Percentiles rank a stretch among this genome's conserved stretches.
Evolutionary conservation across 2,888 invertebrate genomes (phyloP).

Genomic region (Calliphora vomitoria): DNA sequence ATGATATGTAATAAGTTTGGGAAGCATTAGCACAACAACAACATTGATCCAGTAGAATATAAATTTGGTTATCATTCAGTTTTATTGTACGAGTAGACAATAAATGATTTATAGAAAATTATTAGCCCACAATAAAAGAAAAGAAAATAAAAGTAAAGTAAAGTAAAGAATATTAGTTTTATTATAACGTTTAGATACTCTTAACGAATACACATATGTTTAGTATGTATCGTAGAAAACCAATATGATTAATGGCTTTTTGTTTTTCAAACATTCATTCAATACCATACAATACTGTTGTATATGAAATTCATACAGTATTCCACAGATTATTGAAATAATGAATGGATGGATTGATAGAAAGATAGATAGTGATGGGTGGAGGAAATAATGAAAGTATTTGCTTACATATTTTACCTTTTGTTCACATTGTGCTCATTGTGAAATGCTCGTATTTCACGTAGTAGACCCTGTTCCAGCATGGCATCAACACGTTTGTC

Average conservation of each 20-base stretch:
- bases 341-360: not conserved
- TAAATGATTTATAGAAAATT: slow-evolving; percentile 57
- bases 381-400: not conserved
- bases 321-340: not conserved
- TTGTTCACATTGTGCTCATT: slow-evolving; percentile 77
- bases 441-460: slow-evolving; percentile 83
- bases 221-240: slow-evolving; percentile 17
- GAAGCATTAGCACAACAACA: not conserved
- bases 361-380: slow-evolving; percentile 11
- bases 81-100: slow-evolving; percentile 5
- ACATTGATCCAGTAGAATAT: slow-evolving; percentile 5
- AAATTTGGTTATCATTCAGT: not conserved
- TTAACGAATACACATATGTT: not conserved
- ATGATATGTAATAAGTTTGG: not conserved
- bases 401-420: slow-evolving; percentile 60
- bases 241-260: slow-evolving; percentile 71
- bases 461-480: slow-evolving; percentile 82
- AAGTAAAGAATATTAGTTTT: slow-evolving; percentile 13
- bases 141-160: slow-evolving; percentile 18
- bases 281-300: not conserved
- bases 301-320: not conserved
- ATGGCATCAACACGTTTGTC: slow-evolving; percentile 83
- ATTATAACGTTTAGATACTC: not conserved
- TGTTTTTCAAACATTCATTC: slow-evolving; percentile 1
- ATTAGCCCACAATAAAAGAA: slow-evolving; percentile 40